Percentiles rank a stretch among this genome's conserved stretches.
These are phyloP conservation scores for Falco columbarius DNA, from an alignment of 2,797 vertebrate genomes.

Conservation along the genomic window DNA sequence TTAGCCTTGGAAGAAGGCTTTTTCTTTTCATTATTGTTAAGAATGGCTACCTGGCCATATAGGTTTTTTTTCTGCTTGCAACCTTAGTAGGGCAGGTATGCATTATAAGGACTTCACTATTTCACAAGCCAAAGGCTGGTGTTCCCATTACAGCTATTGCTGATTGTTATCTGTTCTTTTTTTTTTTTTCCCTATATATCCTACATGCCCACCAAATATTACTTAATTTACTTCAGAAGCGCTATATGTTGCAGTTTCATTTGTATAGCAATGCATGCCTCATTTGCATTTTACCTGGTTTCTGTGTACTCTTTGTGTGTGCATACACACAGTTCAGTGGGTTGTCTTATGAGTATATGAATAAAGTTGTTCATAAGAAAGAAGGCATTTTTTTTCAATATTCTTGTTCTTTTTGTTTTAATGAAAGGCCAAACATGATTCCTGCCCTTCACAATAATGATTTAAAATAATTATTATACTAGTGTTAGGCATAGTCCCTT, in stretches of 20 bases:
- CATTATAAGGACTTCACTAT: neutral
- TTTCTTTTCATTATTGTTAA: neutral
- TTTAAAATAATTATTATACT: neutral
- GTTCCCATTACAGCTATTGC: neutral
- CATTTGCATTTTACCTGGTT: neutral
- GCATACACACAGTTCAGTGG: neutral
- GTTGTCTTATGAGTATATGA: neutral
- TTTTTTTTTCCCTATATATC: neutral
- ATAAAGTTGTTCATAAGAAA: slow-evolving; percentile 28
- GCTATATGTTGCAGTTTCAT: neutral
- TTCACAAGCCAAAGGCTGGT: neutral
- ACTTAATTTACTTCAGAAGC: neutral
- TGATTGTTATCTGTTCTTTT: neutral
- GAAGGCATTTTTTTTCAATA: neutral
- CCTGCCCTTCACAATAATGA: neutral
- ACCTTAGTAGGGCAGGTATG: neutral
- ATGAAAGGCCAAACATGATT: neutral
- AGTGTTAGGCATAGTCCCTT: neutral
- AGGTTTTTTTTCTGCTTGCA: neutral
- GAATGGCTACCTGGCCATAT: neutral
- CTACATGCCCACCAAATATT: neutral
- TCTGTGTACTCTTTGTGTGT: neutral
- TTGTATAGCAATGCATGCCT: neutral
- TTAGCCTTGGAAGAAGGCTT: slow-evolving; percentile 57
- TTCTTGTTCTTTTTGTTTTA: neutral